Evolutionary conservation across 2,797 vertebrate species (phyloP), one percentile per base, ranked within the genome.

Genomic region (Pygocentrus nattereri): DNA sequence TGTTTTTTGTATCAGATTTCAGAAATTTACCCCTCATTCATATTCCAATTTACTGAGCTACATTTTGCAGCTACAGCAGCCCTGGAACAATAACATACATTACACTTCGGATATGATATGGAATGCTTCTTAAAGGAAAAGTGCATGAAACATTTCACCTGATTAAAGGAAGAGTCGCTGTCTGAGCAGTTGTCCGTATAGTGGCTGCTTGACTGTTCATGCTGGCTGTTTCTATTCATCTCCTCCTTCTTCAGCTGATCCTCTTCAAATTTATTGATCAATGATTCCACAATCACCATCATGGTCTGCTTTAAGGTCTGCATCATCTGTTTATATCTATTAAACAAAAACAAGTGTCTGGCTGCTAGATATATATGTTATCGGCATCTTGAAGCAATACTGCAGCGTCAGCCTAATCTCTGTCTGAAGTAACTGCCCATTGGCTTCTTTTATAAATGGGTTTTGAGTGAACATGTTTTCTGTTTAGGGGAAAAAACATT

Each of bases 241-340:
- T 96, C 96, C 83, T 96, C 95, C 88, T 95, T 94, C 86, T 65
- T 93, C 72, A 95, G 88, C 74, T 93, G 95, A 90, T 98, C 96
- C 84, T 98, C 97, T 84, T 99, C 97, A 91, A 97, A 97, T 69
- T 95, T 97, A 86, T 95, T 95, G 76, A 97, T 94, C 88, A 98
- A 92, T 52, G 96, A 95, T 85, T 98, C 97, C 47, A 97, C 96
- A 49, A 96, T 96, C 71, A 93, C 83, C 81, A 93, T 95, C 96
- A 98, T 96, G 74, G 94, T 88, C 89, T 93, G 96, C 91, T 98
- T 99, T 86, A 99, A 84, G 19, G 93, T 94, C 88, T 95, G 94
- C 92, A 96, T 96, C 97, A 98, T 98, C 88, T 97, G 95, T 86
- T 94, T 95, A 88, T 98, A 99, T 78, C 98, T 99, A 88, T 76